Evolutionary conservation across 2,888 invertebrate genomes (phyloP), one percentile per base, ranked within the genome.

Genomic region (Phlogophora meticulosa): DNA sequence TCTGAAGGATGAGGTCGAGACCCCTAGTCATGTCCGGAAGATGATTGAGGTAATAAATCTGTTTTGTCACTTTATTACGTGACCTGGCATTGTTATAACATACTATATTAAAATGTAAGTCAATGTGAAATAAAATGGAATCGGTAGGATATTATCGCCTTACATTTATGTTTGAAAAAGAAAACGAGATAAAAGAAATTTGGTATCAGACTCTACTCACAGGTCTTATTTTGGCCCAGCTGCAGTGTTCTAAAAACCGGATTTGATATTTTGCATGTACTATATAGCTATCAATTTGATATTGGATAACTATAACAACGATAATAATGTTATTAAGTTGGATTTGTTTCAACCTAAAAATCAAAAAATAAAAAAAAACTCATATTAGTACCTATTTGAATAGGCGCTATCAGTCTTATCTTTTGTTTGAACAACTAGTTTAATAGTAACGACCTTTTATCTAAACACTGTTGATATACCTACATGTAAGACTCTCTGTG

Each of bases 11-110:
- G 96, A 96, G 43, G 95, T 96, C 10, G 96, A 96, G 57, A 96
- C 96, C 4, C 97, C 97, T 15, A 98, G 98, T 88, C 98, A 97
- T 88, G 98, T 98, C 36, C 95, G 98, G 76, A 98, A 98, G 95
- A 98, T 98, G 98, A 98, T 98, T 80, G 98, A 98, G 96, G 98
- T 98, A 91, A 88, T 80, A 20, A 55, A 32, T 32, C 0, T 4
- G 15, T 4, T 36, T 34, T 49, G 11, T 34, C 4, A 28, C 17
- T 15, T 24, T 15, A 15, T 1, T 1, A 28, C n/a, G 28, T 28
- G 28, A 28, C 28, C 2, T 2, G 5, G 28, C 28, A 28, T 5
- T 28, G 5, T 5, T 2, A n/a, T n/a, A n/a, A n/a, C n/a, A n/a
- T n/a, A n/a, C n/a, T n/a, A n/a, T n/a, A n/a, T n/a, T n/a, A n/a